Evolutionary conservation across 2,888 invertebrate genomes (phyloP).

Genomic region (Carabus problematicus): DNA sequence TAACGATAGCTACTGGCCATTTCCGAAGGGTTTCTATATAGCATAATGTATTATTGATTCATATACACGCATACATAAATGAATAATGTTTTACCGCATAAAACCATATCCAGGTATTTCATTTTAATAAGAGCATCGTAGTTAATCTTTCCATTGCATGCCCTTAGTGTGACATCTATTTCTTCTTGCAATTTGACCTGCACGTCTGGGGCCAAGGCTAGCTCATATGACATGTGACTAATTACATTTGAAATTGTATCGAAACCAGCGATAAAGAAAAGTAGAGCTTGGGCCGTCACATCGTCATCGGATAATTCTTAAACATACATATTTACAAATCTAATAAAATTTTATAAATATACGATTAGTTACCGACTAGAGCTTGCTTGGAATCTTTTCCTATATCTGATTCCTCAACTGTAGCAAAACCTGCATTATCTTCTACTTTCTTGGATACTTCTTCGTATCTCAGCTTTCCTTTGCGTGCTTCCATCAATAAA

Average conservation of each 20-base stretch:
- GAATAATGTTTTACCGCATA: constrained; percentile 49
- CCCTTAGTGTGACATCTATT: constrained; percentile 47
- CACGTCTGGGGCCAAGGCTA: constrained; percentile 58
- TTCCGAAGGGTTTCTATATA: constrained; percentile 57
- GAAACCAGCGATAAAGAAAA: constrained; percentile 62
- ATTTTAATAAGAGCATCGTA: constrained; percentile 29
- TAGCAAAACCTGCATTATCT: constrained; percentile 45
- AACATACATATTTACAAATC: constrained; percentile 4
- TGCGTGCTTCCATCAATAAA: constrained; percentile 62
- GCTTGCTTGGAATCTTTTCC: constrained; percentile 36
- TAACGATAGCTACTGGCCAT: constrained; percentile 56
- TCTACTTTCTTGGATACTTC: constrained; percentile 19
- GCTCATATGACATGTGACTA: constrained; percentile 58
- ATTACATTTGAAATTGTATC: constrained; percentile 59
- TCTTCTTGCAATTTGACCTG: constrained; percentile 58
- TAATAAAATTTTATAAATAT: neutral
- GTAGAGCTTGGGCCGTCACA: constrained; percentile 59
- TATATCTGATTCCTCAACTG: constrained; percentile 44
- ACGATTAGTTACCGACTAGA: neutral
- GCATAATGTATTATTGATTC: neutral
- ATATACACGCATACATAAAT: constrained; percentile 18
- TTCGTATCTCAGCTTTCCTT: constrained; percentile 50
- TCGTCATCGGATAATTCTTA: constrained; percentile 60
- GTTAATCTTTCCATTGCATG: constrained; percentile 14
- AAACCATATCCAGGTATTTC: constrained; percentile 37